A percentile compares a stretch with the other conserved stretches of the same genome.
Conservation (phyloP, 2,113 vertebrate species). For the Phylloscopus trochilus region DNA sequence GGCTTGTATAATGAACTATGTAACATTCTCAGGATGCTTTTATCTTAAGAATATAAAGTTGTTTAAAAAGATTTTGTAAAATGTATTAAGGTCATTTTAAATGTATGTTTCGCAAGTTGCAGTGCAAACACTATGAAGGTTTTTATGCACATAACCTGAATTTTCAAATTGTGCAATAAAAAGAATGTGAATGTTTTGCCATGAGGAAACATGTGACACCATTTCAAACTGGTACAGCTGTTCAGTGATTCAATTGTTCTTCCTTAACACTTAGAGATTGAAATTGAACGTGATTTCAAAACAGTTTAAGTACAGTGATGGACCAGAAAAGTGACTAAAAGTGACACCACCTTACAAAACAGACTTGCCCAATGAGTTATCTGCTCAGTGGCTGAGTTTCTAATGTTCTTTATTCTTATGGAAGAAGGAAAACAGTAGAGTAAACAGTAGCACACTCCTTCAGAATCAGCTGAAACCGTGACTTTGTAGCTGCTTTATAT, state of each 20-base stretch:
- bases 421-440: neutral
- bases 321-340: constrained; percentile 21
- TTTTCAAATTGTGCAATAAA: constrained; percentile 73
- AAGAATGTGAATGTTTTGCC: constrained; percentile 57
- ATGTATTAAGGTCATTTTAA: constrained; percentile 74
- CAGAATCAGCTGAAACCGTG: neutral
- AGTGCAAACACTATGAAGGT: constrained; percentile 65
- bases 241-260: constrained; percentile 56
- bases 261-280: constrained; percentile 27
- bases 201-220: constrained; percentile 52
- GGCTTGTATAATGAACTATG: constrained; percentile 77
- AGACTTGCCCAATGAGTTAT: neutral
- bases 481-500: neutral
- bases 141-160: constrained; percentile 66
- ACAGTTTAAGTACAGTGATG: constrained; percentile 60
- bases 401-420: neutral
- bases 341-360: neutral
- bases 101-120: constrained; percentile 67
- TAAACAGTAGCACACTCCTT: neutral
- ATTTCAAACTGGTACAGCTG: constrained; percentile 51
- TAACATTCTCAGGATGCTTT: constrained; percentile 82
- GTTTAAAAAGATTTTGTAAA: constrained; percentile 78
- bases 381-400: neutral
- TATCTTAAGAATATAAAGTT: constrained; percentile 73
- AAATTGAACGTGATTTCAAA: neutral